Evolutionary conservation across 2,797 vertebrate species (phyloP).

Genomic region (Paramormyrops hopkinsi): DNA sequence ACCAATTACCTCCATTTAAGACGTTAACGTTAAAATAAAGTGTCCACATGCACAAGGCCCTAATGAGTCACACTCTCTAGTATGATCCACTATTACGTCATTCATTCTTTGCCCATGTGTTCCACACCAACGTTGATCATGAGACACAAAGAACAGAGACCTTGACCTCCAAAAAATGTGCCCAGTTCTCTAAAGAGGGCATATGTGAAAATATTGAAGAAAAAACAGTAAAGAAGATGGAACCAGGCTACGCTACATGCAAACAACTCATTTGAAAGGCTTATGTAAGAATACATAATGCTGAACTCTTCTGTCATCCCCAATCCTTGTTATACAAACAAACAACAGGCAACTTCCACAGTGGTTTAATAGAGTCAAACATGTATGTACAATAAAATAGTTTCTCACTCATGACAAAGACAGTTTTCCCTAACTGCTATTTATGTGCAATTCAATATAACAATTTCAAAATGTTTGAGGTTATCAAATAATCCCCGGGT

Average conservation of each 20-base stretch:
- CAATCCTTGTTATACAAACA: not conserved
- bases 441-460: not conserved
- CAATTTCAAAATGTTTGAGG: not conserved
- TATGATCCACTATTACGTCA: not conserved
- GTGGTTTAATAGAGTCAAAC: not conserved
- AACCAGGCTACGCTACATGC: not conserved
- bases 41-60: not conserved
- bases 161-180: not conserved
- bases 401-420: conserved; percentile 5
- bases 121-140: not conserved
- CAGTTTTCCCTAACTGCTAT: not conserved
- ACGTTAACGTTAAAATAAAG: not conserved
- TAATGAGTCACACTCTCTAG: not conserved
- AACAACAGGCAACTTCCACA: conserved; percentile 4
- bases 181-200: not conserved
- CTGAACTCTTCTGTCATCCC: not conserved
- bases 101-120: not conserved
- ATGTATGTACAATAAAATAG: not conserved
- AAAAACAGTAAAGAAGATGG: not conserved
- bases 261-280: not conserved
- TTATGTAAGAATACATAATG: conserved; percentile 3
- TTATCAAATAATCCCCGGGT: not conserved
- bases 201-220: not conserved
- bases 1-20: not conserved
- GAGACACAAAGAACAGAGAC: not conserved